Evolutionary conservation across 2,888 invertebrate species (phyloP).

Genomic region (Caenorhabditis virilis): DNA sequence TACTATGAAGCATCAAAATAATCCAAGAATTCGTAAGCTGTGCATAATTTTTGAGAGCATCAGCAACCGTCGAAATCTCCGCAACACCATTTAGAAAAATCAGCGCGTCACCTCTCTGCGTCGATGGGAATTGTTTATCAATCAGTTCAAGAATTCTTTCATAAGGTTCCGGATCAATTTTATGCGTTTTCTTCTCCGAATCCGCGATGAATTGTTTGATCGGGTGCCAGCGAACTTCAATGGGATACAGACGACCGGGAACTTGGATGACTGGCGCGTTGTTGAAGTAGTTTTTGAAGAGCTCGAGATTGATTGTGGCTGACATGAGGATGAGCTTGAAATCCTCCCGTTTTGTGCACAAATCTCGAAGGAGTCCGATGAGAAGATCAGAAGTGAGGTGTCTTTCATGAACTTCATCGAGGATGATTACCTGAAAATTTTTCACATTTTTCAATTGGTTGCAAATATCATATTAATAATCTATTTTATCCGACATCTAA

Average conservation of each 20-base stretch:
- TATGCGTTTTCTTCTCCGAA: constrained; percentile 74
- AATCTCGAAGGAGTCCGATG: constrained; percentile 89
- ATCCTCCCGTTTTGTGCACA: constrained; percentile 75
- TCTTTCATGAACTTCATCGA: constrained; percentile 96
- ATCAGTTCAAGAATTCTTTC: constrained; percentile 88
- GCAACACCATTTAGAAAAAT: constrained; percentile 83
- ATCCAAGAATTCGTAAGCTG: constrained; percentile 85
- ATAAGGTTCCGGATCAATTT: constrained; percentile 90
- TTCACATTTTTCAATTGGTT: too few species aligned
- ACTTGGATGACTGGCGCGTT: constrained; percentile 85
- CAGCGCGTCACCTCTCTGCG: constrained; percentile 88
- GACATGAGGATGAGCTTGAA: constrained; percentile 93
- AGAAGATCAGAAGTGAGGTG: constrained; percentile 93
- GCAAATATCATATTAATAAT: too few species aligned
- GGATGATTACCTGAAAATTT: constrained; percentile 81
- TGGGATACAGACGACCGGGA: constrained; percentile 91
- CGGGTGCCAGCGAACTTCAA: constrained; percentile 85
- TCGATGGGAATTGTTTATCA: constrained; percentile 83
- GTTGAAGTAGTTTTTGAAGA: constrained; percentile 91
- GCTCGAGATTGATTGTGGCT: constrained; percentile 92
- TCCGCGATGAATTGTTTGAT: constrained; percentile 68
- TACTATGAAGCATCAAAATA: constrained; percentile 85
- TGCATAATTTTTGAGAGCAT: constrained; percentile 76
- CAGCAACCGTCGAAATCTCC: constrained; percentile 68
- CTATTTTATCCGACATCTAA: too few species aligned